These are phyloP conservation scores for Anas bernieri DNA, from an alignment of 2,797 vertebrate species.

Conservation along the genomic window DNA sequence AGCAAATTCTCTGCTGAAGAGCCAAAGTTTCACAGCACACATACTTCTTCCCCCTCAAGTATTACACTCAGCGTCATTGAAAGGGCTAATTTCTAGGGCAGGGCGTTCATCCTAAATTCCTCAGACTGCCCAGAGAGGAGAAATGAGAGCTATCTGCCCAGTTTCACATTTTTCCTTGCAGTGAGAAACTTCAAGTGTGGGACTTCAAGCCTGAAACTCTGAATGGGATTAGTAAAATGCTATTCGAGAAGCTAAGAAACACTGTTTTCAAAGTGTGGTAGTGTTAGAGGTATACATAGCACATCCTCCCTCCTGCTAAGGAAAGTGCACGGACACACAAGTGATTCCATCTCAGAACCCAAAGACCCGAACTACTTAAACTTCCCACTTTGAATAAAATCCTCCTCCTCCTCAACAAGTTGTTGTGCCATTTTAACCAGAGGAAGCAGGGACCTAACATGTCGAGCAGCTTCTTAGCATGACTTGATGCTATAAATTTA, in stretches of 20 bases:
- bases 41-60: not conserved
- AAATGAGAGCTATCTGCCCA: not conserved
- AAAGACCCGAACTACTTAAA: not conserved
- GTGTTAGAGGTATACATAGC: not conserved
- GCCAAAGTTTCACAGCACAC: not conserved
- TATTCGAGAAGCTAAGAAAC: not conserved
- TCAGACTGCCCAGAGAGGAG: not conserved
- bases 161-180: not conserved
- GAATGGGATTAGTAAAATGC: not conserved
- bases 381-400: not conserved
- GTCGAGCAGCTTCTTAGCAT: not conserved
- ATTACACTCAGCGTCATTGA: not conserved
- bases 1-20: not conserved
- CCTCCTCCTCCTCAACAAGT: not conserved
- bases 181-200: not conserved
- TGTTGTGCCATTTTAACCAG: not conserved
- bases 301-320: fast-evolving
- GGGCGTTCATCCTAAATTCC: not conserved
- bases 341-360: not conserved
- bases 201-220: not conserved
- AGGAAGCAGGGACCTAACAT: not conserved
- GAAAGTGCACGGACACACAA: fast-evolving
- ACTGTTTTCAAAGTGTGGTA: not conserved
- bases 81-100: not conserved
- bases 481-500: not conserved